A percentile compares a stretch with the other conserved stretches of the same genome.
phyloP scores from a whole-genome alignment of 2,888 invertebrate genomes.

The Macrostomum cliftonense region DNA sequence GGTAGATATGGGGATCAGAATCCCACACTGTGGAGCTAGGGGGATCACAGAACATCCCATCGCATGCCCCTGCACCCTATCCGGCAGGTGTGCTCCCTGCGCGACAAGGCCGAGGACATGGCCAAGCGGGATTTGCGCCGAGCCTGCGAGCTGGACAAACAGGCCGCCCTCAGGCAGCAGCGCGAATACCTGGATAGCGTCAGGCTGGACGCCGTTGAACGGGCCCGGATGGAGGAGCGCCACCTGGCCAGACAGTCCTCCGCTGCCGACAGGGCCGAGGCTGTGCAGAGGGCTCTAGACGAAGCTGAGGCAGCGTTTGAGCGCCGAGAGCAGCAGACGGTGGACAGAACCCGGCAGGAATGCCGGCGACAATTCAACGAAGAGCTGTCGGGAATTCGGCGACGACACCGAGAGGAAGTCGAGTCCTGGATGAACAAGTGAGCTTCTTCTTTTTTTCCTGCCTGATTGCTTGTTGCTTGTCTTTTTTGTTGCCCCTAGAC shows the following conservation, averaged over 20 bases:
- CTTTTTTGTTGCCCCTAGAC: too few relatives aligned
- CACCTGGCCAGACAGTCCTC: constrained; percentile 19
- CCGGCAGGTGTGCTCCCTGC: background rate
- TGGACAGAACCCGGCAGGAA: constrained; percentile 19
- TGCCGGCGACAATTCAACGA: constrained; percentile 20
- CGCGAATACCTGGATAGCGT: constrained; percentile 23
- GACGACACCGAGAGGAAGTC: background rate
- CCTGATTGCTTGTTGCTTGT: too few relatives aligned
- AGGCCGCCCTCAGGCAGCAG: constrained; percentile 21
- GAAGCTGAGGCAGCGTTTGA: background rate
- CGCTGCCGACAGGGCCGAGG: constrained; percentile 22
- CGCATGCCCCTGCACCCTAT: too few relatives aligned
- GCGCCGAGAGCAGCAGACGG: constrained; percentile 6
- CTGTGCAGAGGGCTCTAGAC: constrained; percentile 19
- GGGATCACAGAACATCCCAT: too few relatives aligned
- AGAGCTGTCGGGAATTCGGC: background rate
- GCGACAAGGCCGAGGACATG: constrained; percentile 1
- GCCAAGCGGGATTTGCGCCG: background rate
- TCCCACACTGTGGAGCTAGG: too few relatives aligned
- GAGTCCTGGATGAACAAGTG: background rate
- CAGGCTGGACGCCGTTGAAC: constrained; percentile 20
- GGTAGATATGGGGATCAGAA: too few relatives aligned
- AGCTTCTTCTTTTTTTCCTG: too few relatives aligned
- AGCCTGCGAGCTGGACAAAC: constrained; percentile 17
- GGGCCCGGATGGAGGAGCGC: constrained; percentile 18